Percentiles rank a stretch among this genome's conserved stretches.
Conservation (phyloP, 2,888 invertebrate species). For the Sepioteuthis lessoniana region DNA sequence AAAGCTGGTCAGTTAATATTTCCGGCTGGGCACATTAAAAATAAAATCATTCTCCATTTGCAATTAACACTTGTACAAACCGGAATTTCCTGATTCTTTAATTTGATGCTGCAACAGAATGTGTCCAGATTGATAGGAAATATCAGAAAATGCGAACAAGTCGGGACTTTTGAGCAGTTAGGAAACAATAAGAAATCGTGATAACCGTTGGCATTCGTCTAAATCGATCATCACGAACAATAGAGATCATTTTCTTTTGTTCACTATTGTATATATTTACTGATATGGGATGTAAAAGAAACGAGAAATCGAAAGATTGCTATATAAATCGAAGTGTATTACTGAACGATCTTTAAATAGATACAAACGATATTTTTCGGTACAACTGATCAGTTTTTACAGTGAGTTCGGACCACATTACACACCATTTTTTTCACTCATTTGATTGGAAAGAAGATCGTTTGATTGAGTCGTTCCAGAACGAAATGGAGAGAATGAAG, state of each 20-base stretch:
- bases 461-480: background rate
- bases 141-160: too few relatives aligned
- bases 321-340: background rate
- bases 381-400: background rate
- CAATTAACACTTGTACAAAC: too few relatives aligned
- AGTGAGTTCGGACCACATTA: background rate
- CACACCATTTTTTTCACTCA: background rate
- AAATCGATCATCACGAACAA: background rate
- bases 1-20: too few relatives aligned
- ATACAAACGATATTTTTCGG: background rate
- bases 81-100: too few relatives aligned
- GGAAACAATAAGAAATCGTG: too few relatives aligned
- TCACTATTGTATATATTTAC: background rate
- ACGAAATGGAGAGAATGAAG: background rate
- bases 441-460: background rate
- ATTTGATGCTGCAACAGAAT: too few relatives aligned
- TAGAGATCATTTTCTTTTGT: background rate
- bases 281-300: background rate
- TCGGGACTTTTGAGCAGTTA: too few relatives aligned
- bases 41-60: too few relatives aligned
- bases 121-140: too few relatives aligned
- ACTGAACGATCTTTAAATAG: background rate
- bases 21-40: too few relatives aligned
- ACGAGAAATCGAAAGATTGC: background rate
- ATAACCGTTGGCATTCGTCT: background rate